Base-by-base conservation (phyloP, 2,888 invertebrate species). In the Drosophila kanekoi region DNA sequence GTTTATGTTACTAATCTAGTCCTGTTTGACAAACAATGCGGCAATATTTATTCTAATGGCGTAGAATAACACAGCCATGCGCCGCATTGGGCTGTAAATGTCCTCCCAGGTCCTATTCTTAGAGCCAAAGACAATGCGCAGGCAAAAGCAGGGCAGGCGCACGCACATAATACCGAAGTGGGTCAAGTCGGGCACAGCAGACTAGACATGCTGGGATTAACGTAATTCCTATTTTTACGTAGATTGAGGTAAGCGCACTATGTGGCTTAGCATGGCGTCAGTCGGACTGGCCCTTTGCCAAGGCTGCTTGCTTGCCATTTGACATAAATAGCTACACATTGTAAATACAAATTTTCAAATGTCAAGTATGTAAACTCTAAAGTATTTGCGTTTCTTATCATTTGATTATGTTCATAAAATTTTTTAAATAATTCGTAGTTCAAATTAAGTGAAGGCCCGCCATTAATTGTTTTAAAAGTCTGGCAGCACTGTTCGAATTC, bases 1-100 rank as follows among this genome's bases (percentile, higher is more conserved):
- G 89, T 90, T 90, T 90, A 89, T 78, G 89, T 86, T 89, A 89
- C 80, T 86, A 90, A 91, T 90, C 90, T 89, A 84, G 84, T 86
- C 90, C 89, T 90, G 90, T 91, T 90, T 91, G 85, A 80, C 90
- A 90, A 91, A 91, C 90, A 91, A 89, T 90, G 90, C 81, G 79
- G 79, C 90, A 90, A 90, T 91, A 88, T 90, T 90, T 87, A 78
- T 79, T 77, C 82, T 76, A 90, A 82, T 82, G 80, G 81, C 84
- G 78, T 81, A 89, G 80, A 90, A 87, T 81, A 82, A 76, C 79
- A 90, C 82, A 82, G 75, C 75, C 82, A 87, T 77, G 72, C 68
- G 77, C 67, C 76, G 70, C 47, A 13, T 38, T 52, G 40, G 59
- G 32, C 69, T 68, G 71, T 40, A 70, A 71, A 53, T 67, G 75